phyloP scores from a whole-genome alignment of 2,113 vertebrate genomes.

The Regulus satrapa region DNA sequence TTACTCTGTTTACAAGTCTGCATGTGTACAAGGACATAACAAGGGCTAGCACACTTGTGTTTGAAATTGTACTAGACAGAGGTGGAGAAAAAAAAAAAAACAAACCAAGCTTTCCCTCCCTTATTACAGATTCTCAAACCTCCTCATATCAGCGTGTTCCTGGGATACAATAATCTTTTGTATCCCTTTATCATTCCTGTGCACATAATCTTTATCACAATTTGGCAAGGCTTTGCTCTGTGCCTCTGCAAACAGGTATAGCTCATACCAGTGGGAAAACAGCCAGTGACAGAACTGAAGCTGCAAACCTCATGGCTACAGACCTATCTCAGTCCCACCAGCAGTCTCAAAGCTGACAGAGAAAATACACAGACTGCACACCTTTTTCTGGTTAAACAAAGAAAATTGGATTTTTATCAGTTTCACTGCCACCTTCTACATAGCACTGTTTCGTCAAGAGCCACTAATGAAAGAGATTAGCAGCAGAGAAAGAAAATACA shows the following conservation, averaged over 20 bases:
- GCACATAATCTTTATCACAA: not conserved
- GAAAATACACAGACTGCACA: not conserved
- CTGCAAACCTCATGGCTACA: not conserved
- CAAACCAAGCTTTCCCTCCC: not conserved
- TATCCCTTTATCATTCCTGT: not conserved
- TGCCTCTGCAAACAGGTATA: not conserved
- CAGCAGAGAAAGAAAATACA: not conserved
- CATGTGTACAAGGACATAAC: not conserved
- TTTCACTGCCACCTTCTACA: not conserved
- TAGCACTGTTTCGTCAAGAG: conserved; percentile 10
- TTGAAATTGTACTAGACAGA: not conserved
- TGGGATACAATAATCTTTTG: not conserved
- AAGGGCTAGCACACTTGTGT: not conserved
- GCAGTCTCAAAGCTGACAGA: not conserved
- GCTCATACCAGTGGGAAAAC: not conserved
- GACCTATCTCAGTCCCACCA: not conserved
- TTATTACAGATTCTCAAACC: not conserved
- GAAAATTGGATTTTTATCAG: conserved; percentile 21
- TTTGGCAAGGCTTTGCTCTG: not conserved
- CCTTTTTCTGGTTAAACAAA: conserved; percentile 10
- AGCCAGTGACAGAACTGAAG: not conserved
- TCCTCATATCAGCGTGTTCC: not conserved
- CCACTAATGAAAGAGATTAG: conserved; percentile 14
- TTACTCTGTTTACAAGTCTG: not conserved
- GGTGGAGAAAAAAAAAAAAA: not conserved